phyloP scores from a whole-genome alignment of 2,888 invertebrate species.

The Eledona agricola region DNA sequence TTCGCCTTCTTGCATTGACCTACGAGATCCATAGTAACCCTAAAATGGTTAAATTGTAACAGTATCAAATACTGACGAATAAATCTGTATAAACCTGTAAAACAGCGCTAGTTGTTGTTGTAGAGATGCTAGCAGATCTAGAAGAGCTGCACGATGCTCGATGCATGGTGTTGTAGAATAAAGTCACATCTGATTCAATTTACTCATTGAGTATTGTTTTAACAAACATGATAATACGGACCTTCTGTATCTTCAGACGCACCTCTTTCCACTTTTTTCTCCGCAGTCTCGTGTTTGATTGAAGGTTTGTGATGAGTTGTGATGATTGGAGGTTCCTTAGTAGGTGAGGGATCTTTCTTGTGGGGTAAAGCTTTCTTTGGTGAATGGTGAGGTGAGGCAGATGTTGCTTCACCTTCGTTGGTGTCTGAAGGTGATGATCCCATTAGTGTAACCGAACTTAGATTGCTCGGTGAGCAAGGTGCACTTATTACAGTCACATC shows the following conservation, averaged over 20 bases:
- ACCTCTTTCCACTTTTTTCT: constrained; percentile 44
- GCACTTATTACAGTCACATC: constrained; percentile 65
- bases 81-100: constrained; percentile 53
- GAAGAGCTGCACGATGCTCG: constrained; percentile 57
- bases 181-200: constrained; percentile 46
- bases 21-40: constrained; percentile 64
- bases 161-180: constrained; percentile 51
- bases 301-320: constrained; percentile 24
- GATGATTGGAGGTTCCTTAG: constrained; percentile 33
- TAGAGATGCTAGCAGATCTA: constrained; percentile 58
- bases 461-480: constrained; percentile 77
- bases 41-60: constrained; percentile 42
- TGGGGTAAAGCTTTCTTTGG: constrained; percentile 36
- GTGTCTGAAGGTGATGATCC: constrained; percentile 68
- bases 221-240: constrained; percentile 18
- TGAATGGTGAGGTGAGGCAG: constrained; percentile 43
- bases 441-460: constrained; percentile 77
- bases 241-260: constrained; percentile 51
- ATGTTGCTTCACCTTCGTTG: constrained; percentile 42
- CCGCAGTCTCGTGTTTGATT: constrained; percentile 14
- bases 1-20: constrained; percentile 63
- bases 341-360: constrained; percentile 38
- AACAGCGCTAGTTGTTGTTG: constrained; percentile 52
- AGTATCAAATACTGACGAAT: background rate
- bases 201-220: constrained; percentile 15